These are phyloP conservation scores for Adineta ricciae DNA, from an alignment of 2,888 invertebrate genomes.

Conservation along the genomic window DNA sequence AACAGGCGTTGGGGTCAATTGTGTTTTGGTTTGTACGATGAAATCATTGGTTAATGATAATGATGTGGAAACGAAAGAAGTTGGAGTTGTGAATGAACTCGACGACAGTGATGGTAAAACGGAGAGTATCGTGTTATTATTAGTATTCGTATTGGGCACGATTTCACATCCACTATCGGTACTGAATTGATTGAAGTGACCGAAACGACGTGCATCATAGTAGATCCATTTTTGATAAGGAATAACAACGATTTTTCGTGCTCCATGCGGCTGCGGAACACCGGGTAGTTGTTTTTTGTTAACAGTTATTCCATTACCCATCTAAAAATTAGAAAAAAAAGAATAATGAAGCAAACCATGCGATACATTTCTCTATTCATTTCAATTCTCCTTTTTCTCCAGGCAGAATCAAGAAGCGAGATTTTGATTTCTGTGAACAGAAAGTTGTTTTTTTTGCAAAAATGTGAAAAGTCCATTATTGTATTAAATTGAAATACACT, in stretches of 20 bases:
- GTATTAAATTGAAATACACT: constrained; percentile 15
- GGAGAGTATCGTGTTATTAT: not conserved
- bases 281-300: constrained; percentile 13
- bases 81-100: constrained; percentile 18
- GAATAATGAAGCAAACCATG: not conserved
- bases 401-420: not conserved
- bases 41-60: not conserved
- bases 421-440: not conserved
- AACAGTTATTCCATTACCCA: constrained; percentile 9
- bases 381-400: not conserved
- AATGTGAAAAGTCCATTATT: constrained; percentile 15
- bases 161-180: not conserved
- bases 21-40: not conserved
- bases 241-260: constrained; percentile 11
- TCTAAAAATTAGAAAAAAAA: not conserved
- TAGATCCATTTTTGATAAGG: constrained; percentile 23
- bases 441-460: not conserved
- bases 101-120: not conserved
- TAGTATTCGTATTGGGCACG: not conserved
- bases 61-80: not conserved
- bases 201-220: not conserved
- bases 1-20: not conserved
- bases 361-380: not conserved
- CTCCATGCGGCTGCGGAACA: not conserved
- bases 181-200: constrained; percentile 25